phyloP scores from a whole-genome alignment of 2,888 invertebrate genomes.

The Lysandra coridon region DNA sequence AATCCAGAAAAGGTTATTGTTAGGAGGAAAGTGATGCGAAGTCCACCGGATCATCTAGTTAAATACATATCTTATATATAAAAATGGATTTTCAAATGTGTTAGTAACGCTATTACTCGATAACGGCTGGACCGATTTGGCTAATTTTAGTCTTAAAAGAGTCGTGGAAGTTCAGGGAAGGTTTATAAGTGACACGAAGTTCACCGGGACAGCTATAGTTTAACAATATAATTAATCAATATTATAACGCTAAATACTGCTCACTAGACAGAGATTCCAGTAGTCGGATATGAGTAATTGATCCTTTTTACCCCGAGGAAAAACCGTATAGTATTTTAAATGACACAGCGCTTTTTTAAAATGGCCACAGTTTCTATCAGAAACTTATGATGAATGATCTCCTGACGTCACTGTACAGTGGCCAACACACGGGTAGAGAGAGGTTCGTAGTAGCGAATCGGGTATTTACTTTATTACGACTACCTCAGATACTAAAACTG shows the following conservation, averaged over 20 bases:
- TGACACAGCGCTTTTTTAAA: background rate
- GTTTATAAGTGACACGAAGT: too few relatives aligned
- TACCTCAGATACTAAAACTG: too few relatives aligned
- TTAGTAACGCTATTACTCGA: too few relatives aligned
- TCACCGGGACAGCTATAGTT: too few relatives aligned
- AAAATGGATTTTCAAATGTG: too few relatives aligned
- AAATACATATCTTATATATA: too few relatives aligned
- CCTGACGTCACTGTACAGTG: background rate
- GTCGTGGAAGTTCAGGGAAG: too few relatives aligned
- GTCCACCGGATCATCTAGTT: too few relatives aligned
- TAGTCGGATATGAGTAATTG: background rate
- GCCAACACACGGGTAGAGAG: background rate
- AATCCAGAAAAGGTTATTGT: too few relatives aligned
- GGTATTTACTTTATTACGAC: background rate
- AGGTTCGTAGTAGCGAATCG: background rate
- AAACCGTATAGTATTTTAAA: background rate
- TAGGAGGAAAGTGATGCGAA: too few relatives aligned
- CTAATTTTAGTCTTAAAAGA: too few relatives aligned
- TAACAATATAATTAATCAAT: background rate
- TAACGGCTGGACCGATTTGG: too few relatives aligned
- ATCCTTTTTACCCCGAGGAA: constrained; percentile 4
- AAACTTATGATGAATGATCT: background rate
- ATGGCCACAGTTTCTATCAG: background rate
- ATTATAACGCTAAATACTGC: background rate
- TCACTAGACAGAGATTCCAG: background rate